Evolutionary conservation across 2,888 invertebrate species (phyloP).

Genomic region (Papilio demoleus): DNA sequence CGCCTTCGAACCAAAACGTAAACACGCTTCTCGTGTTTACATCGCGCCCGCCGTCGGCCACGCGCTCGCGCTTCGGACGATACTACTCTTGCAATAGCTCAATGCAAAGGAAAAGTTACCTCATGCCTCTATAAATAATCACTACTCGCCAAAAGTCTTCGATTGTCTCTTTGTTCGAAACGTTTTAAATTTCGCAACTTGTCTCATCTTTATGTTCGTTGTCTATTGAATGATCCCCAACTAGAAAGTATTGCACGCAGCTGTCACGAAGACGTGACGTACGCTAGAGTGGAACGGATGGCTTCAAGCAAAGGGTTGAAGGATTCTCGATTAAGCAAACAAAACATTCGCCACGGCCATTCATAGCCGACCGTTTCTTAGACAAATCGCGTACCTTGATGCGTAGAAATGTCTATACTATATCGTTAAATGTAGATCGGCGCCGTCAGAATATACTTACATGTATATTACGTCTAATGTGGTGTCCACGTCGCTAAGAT

Average conservation of each 20-base stretch:
- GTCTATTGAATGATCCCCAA: slow-evolving; percentile 74
- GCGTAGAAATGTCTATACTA: slow-evolving; percentile 38
- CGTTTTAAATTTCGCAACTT: slow-evolving; percentile 74
- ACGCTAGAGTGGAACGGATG: slow-evolving; percentile 80
- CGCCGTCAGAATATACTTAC: slow-evolving; percentile 5
- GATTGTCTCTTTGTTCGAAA: slow-evolving; percentile 70
- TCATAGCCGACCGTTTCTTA: slow-evolving; percentile 64
- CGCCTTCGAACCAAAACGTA: slow-evolving; percentile 64
- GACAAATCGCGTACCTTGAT: slow-evolving; percentile 48
- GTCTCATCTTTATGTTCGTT: slow-evolving; percentile 69
- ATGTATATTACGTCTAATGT: slow-evolving; percentile 6
- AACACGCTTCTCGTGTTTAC: slow-evolving; percentile 58
- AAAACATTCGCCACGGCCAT: slow-evolving; percentile 74
- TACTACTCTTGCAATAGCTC: slow-evolving; percentile 55
- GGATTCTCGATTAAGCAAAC: slow-evolving; percentile 70
- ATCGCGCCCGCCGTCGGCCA: slow-evolving; percentile 45
- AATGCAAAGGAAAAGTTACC: slow-evolving; percentile 58
- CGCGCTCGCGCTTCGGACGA: slow-evolving; percentile 45
- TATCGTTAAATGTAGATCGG: slow-evolving; percentile 32
- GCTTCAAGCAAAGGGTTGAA: slow-evolving; percentile 74
- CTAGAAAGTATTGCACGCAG: slow-evolving; percentile 79
- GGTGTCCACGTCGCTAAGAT: slow-evolving; percentile 27
- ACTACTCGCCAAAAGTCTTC: slow-evolving; percentile 65
- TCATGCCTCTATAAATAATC: slow-evolving; percentile 67
- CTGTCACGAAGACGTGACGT: slow-evolving; percentile 80